Evolutionary conservation across 2,113 vertebrate species (phyloP).

Genomic region (Acrocephalus arundinaceus): DNA sequence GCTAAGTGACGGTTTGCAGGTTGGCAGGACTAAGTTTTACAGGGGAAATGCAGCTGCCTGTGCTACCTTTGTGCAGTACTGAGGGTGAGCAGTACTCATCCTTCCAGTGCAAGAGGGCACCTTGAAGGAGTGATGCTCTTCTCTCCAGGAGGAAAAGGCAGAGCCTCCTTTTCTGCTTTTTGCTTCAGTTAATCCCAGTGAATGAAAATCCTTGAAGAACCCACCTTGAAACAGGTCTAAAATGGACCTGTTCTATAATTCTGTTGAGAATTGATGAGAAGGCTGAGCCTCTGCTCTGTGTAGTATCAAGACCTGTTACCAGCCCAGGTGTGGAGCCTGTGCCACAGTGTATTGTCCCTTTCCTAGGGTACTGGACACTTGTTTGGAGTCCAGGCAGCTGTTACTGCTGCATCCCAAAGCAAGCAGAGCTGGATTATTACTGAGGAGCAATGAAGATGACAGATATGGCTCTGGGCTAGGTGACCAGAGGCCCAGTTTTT

Average conservation of each 20-base stretch:
- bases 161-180: neutral
- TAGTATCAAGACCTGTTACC: neutral
- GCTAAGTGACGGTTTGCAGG: neutral
- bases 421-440: neutral
- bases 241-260: neutral
- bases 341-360: neutral
- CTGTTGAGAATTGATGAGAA: neutral
- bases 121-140: neutral
- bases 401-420: neutral
- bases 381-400: neutral
- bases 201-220: neutral
- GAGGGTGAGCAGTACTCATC: accelerated
- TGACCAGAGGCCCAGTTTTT: neutral
- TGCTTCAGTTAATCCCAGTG: neutral
- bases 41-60: neutral
- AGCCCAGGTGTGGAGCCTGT: neutral
- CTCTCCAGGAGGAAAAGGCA: neutral
- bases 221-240: neutral
- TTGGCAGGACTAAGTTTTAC: neutral
- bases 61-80: neutral
- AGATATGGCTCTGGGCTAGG: neutral
- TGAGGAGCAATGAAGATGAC: neutral
- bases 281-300: neutral
- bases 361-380: accelerated
- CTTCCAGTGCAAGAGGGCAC: neutral